Percentiles rank a stretch among this genome's conserved stretches.
phyloP scores from a whole-genome alignment of 2,797 vertebrate genomes.

The Moxostoma hubbsi region DNA sequence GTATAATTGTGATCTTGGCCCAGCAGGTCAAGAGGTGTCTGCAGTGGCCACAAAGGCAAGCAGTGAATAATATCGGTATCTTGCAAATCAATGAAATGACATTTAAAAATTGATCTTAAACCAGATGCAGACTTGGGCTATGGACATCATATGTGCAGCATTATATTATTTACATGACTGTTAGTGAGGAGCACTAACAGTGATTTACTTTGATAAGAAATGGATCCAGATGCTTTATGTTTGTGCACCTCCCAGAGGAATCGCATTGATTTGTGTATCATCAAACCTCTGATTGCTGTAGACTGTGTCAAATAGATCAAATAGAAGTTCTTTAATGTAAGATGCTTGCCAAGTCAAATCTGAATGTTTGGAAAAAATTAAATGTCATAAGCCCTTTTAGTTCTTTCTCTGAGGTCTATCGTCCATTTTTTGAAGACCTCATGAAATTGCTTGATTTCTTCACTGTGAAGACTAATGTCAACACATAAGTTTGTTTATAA shows the following conservation, averaged over 20 bases:
- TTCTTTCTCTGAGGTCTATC: too few species aligned
- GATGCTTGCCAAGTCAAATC: not conserved
- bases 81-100: slow-evolving; percentile 56
- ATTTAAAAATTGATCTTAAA: slow-evolving; percentile 61
- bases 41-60: slow-evolving; percentile 51
- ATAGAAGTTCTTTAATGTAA: not conserved
- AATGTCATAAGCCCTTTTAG: too few species aligned
- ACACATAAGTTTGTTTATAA: too few species aligned
- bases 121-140: slow-evolving; percentile 58
- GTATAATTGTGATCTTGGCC: slow-evolving; percentile 53
- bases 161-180: slow-evolving; percentile 45
- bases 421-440: too few species aligned
- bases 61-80: slow-evolving; percentile 57
- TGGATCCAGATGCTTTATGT: slow-evolving; percentile 20
- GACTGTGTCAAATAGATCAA: not conserved
- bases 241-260: slow-evolving; percentile 49
- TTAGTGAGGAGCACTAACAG: slow-evolving; percentile 32
- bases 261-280: slow-evolving; percentile 18
- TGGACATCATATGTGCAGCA: slow-evolving; percentile 48
- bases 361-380: not conserved
- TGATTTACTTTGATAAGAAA: slow-evolving; percentile 38
- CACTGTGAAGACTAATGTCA: too few species aligned
- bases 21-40: slow-evolving; percentile 59
- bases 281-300: slow-evolving; percentile 20
- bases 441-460: too few species aligned